phyloP scores from a whole-genome alignment of 2,888 invertebrate species.

The Theretra japonica region DNA sequence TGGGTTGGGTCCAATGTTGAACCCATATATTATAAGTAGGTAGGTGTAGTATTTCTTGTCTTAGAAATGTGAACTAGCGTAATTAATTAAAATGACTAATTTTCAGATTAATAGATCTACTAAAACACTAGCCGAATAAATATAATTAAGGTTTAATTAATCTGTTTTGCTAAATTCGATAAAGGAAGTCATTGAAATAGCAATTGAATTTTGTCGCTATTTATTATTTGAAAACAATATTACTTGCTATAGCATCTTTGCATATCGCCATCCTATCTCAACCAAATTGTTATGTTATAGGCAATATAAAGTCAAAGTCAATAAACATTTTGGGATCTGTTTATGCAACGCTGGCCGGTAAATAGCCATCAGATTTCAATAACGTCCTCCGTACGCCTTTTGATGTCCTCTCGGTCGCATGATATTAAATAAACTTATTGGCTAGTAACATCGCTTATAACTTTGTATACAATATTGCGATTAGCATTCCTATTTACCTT shows the following conservation, averaged over 20 bases:
- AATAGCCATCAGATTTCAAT: conserved; percentile 32
- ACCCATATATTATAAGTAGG: too few species aligned
- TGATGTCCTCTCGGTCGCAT: conserved; percentile 20
- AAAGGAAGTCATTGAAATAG: too few species aligned
- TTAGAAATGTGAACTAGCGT: too few species aligned
- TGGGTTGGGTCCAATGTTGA: too few species aligned
- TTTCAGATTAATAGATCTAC: too few species aligned
- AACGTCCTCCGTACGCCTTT: conserved; percentile 26
- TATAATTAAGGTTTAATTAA: too few species aligned
- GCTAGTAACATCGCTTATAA: background rate
- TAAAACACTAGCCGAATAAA: too few species aligned
- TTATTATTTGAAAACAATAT: background rate
- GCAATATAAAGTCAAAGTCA: conserved; percentile 19
- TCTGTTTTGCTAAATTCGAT: too few species aligned
- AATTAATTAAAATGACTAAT: too few species aligned
- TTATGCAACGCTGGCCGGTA: conserved; percentile 25
- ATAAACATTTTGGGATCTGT: conserved; percentile 24
- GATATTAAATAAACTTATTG: conserved; percentile 15
- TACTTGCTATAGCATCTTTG: background rate
- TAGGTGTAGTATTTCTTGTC: too few species aligned
- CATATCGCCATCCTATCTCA: background rate
- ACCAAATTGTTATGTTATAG: background rate
- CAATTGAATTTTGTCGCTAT: too few species aligned
- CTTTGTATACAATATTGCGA: background rate
- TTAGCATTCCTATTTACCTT: conserved; percentile 3